phyloP scores from a whole-genome alignment of 2,797 vertebrate genomes.

The Gila robusta region DNA sequence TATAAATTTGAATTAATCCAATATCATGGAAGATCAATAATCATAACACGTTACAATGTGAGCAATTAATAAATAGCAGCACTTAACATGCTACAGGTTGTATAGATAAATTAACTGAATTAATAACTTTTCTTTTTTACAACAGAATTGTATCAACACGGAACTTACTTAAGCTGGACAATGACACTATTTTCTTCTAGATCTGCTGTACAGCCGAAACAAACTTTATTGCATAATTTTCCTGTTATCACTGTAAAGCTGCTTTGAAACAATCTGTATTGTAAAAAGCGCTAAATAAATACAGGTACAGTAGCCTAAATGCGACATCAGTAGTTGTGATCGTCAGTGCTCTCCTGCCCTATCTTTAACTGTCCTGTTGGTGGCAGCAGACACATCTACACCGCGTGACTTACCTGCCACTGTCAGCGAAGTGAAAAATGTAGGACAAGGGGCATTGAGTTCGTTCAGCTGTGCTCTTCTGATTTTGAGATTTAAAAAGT shows the following conservation, averaged over 20 bases:
- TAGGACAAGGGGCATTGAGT: constrained; percentile 41
- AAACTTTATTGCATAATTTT: too few species aligned
- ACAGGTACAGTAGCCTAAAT: background rate
- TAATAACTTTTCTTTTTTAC: too few species aligned
- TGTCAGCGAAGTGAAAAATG: constrained; percentile 17
- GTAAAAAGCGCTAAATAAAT: too few species aligned
- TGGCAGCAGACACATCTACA: constrained; percentile 53
- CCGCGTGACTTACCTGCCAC: background rate
- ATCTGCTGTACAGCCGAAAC: too few species aligned
- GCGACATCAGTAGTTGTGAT: background rate
- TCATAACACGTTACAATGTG: background rate
- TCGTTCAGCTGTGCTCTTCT: constrained; percentile 28
- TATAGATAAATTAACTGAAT: too few species aligned
- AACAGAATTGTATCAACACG: too few species aligned
- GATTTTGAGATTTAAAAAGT: constrained; percentile 37
- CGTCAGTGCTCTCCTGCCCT: background rate
- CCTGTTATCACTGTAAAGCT: too few species aligned
- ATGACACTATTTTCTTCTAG: too few species aligned
- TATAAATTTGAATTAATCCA: background rate
- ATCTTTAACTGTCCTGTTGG: constrained; percentile 41
- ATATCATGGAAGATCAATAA: background rate
- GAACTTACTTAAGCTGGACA: too few species aligned
- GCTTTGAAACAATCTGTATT: too few species aligned
- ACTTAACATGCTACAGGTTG: background rate
- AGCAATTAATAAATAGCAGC: background rate